Percentiles rank a stretch among this genome's conserved stretches.
These are phyloP conservation scores for Festucalex cinctus DNA, from an alignment of 2,113 vertebrate species.

Conservation along the genomic window DNA sequence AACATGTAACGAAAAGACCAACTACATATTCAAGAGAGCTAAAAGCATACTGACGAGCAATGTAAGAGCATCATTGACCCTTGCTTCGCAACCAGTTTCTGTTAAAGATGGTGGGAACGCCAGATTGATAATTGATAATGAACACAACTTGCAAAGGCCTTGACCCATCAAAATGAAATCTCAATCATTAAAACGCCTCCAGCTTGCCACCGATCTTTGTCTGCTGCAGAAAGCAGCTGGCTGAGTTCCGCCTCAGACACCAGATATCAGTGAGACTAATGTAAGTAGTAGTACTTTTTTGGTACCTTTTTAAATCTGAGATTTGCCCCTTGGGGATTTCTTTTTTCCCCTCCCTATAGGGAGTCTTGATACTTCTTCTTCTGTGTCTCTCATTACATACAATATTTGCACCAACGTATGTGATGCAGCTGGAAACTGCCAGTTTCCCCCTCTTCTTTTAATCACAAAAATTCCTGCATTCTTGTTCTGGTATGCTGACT, in stretches of 20 bases:
- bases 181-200: slow-evolving; percentile 35
- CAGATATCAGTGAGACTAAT: slow-evolving; percentile 51
- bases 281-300: slow-evolving; percentile 61
- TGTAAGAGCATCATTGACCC: slow-evolving; percentile 27
- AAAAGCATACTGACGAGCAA: slow-evolving; percentile 21
- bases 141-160: slow-evolving; percentile 35
- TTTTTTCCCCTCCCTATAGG: slow-evolving; percentile 5
- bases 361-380: slow-evolving; percentile 11
- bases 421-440: slow-evolving; percentile 34
- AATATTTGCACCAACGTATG: slow-evolving; percentile 21
- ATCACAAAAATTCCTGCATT: slow-evolving; percentile 29
- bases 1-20: slow-evolving; percentile 41
- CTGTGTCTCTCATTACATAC: slow-evolving; percentile 17
- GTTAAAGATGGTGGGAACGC: slow-evolving; percentile 32
- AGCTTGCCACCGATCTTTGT: slow-evolving; percentile 32
- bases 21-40: slow-evolving; percentile 19
- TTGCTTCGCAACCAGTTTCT: slow-evolving; percentile 31
- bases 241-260: slow-evolving; percentile 38
- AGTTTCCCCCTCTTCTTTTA: slow-evolving; percentile 35
- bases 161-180: slow-evolving; percentile 38
- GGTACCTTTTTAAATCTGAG: slow-evolving; percentile 49
- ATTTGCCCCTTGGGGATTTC: slow-evolving; percentile 33
- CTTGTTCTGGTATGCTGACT: neutral
- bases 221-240: slow-evolving; percentile 24
- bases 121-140: slow-evolving; percentile 42